Percentiles rank a stretch among this genome's conserved stretches.
phyloP scores from a whole-genome alignment of 2,797 vertebrate species.

The Glossophaga mutica region DNA sequence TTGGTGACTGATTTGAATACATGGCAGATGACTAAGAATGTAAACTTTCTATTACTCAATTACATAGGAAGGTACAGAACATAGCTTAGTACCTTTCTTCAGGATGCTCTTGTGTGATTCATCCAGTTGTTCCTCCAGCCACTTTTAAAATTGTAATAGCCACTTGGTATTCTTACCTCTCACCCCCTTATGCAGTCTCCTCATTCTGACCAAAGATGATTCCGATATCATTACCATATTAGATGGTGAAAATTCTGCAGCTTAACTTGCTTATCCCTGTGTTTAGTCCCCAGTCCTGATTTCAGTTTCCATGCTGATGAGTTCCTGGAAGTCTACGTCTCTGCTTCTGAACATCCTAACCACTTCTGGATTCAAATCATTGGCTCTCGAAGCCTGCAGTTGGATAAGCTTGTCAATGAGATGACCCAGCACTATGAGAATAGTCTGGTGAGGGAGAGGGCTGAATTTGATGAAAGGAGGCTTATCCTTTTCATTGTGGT shows the following conservation, averaged over 20 bases:
- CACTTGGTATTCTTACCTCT: not conserved
- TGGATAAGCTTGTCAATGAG: slow-evolving; percentile 90
- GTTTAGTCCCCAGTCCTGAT: slow-evolving; percentile 91
- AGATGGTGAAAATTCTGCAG: not conserved
- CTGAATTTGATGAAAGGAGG: not conserved
- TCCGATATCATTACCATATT: not conserved
- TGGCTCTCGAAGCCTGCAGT: slow-evolving; percentile 88
- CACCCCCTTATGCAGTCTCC: not conserved
- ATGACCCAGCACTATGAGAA: slow-evolving; percentile 89
- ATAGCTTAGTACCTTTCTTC: not conserved
- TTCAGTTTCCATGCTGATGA: slow-evolving; percentile 91
- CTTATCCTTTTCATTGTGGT: not conserved
- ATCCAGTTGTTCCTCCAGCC: not conserved
- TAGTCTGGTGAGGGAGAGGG: slow-evolving; percentile 76
- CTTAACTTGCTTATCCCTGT: not conserved
- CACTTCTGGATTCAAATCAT: slow-evolving; percentile 97
- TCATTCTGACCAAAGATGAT: not conserved
- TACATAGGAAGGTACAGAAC: not conserved
- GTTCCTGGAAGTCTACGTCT: slow-evolving; percentile 92
- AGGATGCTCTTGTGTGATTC: not conserved
- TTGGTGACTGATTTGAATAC: not conserved
- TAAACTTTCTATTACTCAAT: not conserved
- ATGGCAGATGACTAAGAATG: not conserved
- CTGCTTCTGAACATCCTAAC: slow-evolving; percentile 88
- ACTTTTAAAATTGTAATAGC: slow-evolving; percentile 40